Evolutionary conservation across 2,888 invertebrate genomes (phyloP).

Genomic region (Plagodis pulveraria): DNA sequence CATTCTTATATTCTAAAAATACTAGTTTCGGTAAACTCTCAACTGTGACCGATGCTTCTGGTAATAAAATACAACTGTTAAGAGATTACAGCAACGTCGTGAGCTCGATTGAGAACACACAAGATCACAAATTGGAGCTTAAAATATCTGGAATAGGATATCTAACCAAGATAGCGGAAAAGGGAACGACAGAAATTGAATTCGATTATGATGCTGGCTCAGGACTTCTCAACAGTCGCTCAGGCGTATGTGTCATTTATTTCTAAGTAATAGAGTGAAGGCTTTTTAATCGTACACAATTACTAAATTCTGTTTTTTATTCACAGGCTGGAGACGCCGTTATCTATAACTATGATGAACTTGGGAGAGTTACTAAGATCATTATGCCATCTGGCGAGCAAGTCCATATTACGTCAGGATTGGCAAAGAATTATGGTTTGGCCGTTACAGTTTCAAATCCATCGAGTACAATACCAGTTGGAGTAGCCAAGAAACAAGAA

Average conservation of each 20-base stretch:
- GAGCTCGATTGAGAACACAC: conserved; percentile 97
- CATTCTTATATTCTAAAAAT: conserved; percentile 98
- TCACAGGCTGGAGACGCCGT: conserved; percentile 92
- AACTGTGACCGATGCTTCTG: conserved; percentile 96
- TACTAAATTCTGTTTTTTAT: neutral
- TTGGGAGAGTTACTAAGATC: conserved; percentile 94
- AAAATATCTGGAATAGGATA: conserved; percentile 97
- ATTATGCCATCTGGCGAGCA: conserved; percentile 97
- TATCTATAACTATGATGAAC: conserved; percentile 95
- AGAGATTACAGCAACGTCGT: conserved; percentile 97
- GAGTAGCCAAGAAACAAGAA: conserved; percentile 84
- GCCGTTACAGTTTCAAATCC: conserved; percentile 89
- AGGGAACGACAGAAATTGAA: conserved; percentile 94
- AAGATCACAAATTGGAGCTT: conserved; percentile 96
- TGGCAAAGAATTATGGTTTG: conserved; percentile 91
- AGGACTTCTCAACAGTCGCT: conserved; percentile 93
- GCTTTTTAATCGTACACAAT: neutral
- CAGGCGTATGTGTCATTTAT: conserved; percentile 85
- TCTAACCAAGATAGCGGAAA: conserved; percentile 94
- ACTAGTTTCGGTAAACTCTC: conserved; percentile 97
- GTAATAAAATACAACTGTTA: conserved; percentile 95
- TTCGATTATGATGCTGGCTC: conserved; percentile 96
- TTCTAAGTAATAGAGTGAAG: neutral
- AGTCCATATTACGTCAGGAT: conserved; percentile 90
- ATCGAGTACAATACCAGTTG: conserved; percentile 80